Percentiles rank a stretch among this genome's conserved stretches.
Evolutionary conservation across 2,888 invertebrate species (phyloP).

Genomic region (Hyles lineata): DNA sequence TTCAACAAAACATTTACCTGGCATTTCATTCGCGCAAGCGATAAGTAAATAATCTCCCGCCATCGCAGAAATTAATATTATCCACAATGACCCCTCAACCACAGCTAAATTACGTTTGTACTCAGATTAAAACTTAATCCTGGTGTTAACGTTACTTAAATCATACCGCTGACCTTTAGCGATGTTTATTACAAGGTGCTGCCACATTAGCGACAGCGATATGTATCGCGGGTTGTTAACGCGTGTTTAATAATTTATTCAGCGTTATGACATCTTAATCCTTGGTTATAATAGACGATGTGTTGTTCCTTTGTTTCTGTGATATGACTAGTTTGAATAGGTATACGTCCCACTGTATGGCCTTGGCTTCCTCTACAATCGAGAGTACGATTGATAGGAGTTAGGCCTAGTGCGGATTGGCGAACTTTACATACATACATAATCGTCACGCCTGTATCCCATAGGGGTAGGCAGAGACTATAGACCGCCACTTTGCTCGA

Average conservation of each 20-base stretch:
- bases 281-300: neutral
- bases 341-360: too few species aligned
- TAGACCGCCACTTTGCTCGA: too few species aligned
- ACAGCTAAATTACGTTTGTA: neutral
- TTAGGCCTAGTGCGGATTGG: too few species aligned
- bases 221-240: slow-evolving; percentile 7
- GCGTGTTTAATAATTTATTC: slow-evolving; percentile 12
- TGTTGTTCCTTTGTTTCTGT: neutral
- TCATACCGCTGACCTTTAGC: neutral
- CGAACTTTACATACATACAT: too few species aligned
- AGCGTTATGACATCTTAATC: slow-evolving; percentile 12
- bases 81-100: neutral
- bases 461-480: too few species aligned
- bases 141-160: slow-evolving; percentile 6
- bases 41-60: too few species aligned
- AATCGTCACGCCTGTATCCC: too few species aligned
- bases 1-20: too few species aligned
- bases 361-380: too few species aligned
- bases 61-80: neutral
- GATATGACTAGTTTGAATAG: too few species aligned
- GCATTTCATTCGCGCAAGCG: too few species aligned
- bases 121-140: neutral
- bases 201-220: slow-evolving; percentile 12
- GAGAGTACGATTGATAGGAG: too few species aligned
- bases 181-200: neutral